A percentile compares a stretch with the other conserved stretches of the same genome.
Evolutionary conservation across 2,113 vertebrate genomes (phyloP).

Genomic region (Arvicanthis niloticus): DNA sequence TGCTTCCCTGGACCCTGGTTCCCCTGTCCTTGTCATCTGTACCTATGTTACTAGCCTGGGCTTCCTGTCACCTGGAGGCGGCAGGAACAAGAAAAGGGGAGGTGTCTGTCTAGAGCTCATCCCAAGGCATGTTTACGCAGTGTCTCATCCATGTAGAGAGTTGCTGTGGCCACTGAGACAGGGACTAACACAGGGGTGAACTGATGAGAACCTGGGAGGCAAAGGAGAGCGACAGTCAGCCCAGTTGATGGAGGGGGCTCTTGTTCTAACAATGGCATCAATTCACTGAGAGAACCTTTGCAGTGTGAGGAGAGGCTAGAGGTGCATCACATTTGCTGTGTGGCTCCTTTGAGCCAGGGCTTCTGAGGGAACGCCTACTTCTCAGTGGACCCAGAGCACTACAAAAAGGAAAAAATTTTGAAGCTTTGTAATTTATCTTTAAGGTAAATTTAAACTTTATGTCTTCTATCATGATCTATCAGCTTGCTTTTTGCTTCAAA

Average conservation of each 20-base stretch:
- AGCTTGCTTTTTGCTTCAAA: background rate
- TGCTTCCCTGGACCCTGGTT: background rate
- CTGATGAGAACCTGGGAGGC: background rate
- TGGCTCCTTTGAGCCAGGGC: background rate
- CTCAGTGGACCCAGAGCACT: background rate
- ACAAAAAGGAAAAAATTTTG: background rate
- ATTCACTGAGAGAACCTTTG: background rate
- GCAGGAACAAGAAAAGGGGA: background rate
- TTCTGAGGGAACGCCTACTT: background rate
- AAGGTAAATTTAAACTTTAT: slow-evolving; percentile 8
- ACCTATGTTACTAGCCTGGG: background rate
- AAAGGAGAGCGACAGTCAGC: background rate
- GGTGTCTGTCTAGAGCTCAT: background rate
- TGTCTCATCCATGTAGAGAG: background rate
- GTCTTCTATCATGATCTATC: background rate
- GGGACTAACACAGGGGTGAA: background rate
- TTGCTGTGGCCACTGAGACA: background rate
- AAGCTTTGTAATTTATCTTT: slow-evolving; percentile 28
- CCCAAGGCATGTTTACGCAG: background rate
- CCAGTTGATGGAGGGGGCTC: background rate
- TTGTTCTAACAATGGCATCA: background rate
- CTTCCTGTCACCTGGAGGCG: background rate
- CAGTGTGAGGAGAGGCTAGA: background rate
- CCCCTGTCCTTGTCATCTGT: background rate
- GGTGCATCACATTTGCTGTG: background rate